phyloP scores from a whole-genome alignment of 2,797 vertebrate species.

The Phoxinus dragarum region DNA sequence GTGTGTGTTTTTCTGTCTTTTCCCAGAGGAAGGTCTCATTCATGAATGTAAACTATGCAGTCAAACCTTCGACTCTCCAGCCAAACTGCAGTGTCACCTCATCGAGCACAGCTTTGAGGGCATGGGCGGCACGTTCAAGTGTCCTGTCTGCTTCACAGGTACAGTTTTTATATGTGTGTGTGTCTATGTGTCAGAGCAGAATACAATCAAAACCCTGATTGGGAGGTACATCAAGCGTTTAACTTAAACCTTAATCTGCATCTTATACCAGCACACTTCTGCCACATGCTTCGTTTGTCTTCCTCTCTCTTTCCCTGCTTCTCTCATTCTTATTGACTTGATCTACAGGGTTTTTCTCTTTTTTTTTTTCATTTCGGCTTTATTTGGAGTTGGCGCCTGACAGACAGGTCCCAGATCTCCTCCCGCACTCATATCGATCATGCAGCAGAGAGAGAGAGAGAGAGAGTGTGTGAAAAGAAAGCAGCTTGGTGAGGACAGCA shows the following conservation, averaged over 20 bases:
- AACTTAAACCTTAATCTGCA: conserved; percentile 78
- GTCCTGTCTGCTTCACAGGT: conserved; percentile 99
- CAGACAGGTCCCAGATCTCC: conserved; percentile 78
- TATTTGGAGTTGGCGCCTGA: conserved; percentile 77
- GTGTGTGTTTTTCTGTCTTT: conserved; percentile 24
- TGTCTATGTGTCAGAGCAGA: background rate
- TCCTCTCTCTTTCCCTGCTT: conserved; percentile 38
- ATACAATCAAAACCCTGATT: conserved; percentile 61
- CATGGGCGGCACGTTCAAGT: conserved; percentile 99
- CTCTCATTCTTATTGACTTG: conserved; percentile 65
- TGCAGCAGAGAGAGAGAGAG: conserved; percentile 53
- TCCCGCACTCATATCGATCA: conserved; percentile 81
- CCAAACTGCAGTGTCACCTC: conserved; percentile 98
- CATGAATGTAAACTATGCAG: conserved; percentile 99
- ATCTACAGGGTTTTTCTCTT: conserved; percentile 78
- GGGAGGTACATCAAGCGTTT: background rate
- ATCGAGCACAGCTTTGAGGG: conserved; percentile 99
- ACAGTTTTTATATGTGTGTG: conserved; percentile 52
- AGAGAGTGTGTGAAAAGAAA: conserved; percentile 68
- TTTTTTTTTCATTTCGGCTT: conserved; percentile 76
- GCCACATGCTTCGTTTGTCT: conserved; percentile 33
- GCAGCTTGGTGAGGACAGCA: conserved; percentile 58
- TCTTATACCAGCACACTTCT: conserved; percentile 62
- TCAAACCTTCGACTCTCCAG: conserved; percentile 97
- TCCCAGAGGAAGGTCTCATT: conserved; percentile 95